Evolutionary conservation across 2,888 invertebrate genomes (phyloP), one percentile per base, ranked within the genome.

Genomic region (Drosophila trichaetosa): DNA sequence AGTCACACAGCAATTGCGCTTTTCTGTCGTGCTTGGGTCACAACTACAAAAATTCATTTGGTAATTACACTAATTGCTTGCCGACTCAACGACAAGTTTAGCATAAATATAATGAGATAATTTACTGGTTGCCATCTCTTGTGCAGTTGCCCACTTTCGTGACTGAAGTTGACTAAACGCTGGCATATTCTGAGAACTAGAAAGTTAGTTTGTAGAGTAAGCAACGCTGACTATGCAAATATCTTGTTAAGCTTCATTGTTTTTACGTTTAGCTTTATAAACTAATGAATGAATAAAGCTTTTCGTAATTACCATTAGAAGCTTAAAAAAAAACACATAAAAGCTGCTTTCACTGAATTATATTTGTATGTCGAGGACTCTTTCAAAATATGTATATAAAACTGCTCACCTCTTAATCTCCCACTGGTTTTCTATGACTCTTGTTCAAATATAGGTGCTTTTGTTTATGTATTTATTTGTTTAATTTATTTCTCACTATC

Each of bases 21-120:
- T 53, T 51, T 42, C 40, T 59, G 4, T 36, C 11, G 1, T 46
- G 48, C 40, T 31, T 34, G 57, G 33, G 27, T 49, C 49, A 58
- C 49, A 49, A 42, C 52, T 18, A 27, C 24, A 46, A 36, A 53
- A 64, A 79, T 81, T 81, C 64, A 67, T 69, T 69, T 71, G 56
- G 63, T 72, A 85, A 84, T 84, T 84, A 85, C 79, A 67, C 83
- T 84, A 84, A 84, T 84, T 84, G 87, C 69, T 69, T 42, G 46
- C 49, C 31, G 34, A 58, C 38, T 31, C 59, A 38, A 31, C 56
- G 49, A 34, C 52, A 56, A 53, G 73, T 61, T 74, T 57, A 48
- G 67, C 60, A 54, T 7, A 40, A 57, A 58, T 67, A 77, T 80
- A 73, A 84, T 87, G 80, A 71, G 61, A 73, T 83, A 73, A 83